Conservation (phyloP, 2,888 invertebrate species). For the Synergus umbraculus region DNA sequence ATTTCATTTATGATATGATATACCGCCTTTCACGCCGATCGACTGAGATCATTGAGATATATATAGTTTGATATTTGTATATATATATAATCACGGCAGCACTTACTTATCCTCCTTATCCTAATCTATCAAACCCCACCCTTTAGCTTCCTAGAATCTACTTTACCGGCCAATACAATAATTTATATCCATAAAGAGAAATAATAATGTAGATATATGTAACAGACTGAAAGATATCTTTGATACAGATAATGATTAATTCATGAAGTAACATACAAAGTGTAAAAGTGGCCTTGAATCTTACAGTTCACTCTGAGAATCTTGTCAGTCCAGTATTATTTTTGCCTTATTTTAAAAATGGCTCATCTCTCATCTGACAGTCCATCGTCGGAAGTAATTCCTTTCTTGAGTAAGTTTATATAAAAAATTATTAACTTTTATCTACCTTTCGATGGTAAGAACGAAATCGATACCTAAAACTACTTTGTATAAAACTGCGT, state of each 20-base stretch:
- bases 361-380: slow-evolving; percentile 5
- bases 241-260: no score
- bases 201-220: no score
- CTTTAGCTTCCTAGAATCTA: background rate
- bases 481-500: background rate
- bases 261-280: no score
- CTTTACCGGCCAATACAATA: background rate
- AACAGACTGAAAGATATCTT: no score
- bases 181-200: background rate
- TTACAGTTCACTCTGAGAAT: background rate
- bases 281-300: background rate
- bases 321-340: slow-evolving; percentile 3
- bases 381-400: slow-evolving; percentile 4
- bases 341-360: background rate
- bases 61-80: no score
- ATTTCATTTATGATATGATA: no score
- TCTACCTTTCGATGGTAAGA: slow-evolving; percentile 2
- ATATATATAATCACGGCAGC: no score
- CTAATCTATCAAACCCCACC: no score
- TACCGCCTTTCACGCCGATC: no score
- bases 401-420: slow-evolving; percentile 27
- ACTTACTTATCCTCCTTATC: no score
- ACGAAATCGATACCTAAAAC: background rate
- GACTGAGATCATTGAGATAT: no score
- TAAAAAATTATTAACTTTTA: background rate